Base-by-base conservation (phyloP, 2,888 invertebrate species). In the Phyllotreta cruciferae region DNA sequence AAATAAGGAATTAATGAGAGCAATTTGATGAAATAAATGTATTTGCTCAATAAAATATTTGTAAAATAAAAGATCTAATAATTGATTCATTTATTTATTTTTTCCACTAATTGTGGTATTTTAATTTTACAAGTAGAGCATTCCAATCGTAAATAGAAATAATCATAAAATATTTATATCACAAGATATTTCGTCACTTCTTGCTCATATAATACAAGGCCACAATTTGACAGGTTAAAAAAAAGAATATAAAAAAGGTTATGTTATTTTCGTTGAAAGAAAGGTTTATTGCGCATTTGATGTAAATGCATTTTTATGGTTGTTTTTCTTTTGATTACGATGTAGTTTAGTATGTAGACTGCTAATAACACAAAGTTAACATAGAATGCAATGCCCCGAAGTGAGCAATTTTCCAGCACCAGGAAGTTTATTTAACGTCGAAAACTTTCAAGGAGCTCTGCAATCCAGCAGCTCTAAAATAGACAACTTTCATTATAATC, bases 331-430 rank as follows among this genome's bases (percentile, higher is more conserved):
- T 45, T 45, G 45, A 10, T 47, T 47, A 50, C 10, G 8, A 36
- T 50, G 47, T 47, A 47, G 47, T 47, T 47, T 13, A n/a, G 14
- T n/a, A 11, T 7, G 1, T 24, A 9, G 11, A 14, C 6, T 14
- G 34, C n/a, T 1, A 14, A 9, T 47, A 6, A 13, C 47, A 14
- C 9, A 10, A 52, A 52, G 38, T 6, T 11, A 38, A 6, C 14
- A 38, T 57, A 67, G 62, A 78, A 87, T 87, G 87, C 81, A 86
- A 75, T 82, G 83, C 77, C 87, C 86, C 66, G 84, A 86, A 80
- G 82, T 85, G 66, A 85, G 83, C 82, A 78, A 82, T 69, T 85
- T 86, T 73, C 75, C 81, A 69, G 80, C 83, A 70, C 83, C 83
- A 37, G 73, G 79, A 71, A 79, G 82, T 65, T 73, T 73, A 62